Evolutionary conservation across 2,113 vertebrate genomes (phyloP).

Genomic region (Seriola aureovittata): DNA sequence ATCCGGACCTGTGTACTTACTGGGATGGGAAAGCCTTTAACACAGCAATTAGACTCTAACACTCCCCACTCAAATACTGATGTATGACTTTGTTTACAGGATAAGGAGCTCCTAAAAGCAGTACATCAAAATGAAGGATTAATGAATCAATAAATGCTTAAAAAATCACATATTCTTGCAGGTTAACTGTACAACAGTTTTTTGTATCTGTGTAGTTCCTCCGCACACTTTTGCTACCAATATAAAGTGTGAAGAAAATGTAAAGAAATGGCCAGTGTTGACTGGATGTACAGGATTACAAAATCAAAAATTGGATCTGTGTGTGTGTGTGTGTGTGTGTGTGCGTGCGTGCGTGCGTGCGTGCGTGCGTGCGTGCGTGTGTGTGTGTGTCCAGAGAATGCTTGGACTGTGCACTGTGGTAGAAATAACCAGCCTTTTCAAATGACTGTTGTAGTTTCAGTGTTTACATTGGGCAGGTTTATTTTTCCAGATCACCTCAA

Average conservation of each 20-base stretch:
- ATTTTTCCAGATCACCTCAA: background rate
- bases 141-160: background rate
- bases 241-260: background rate
- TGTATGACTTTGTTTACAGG: background rate
- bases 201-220: background rate
- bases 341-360: constrained; percentile 19
- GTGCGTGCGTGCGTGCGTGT: constrained; percentile 13
- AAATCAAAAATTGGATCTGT: background rate
- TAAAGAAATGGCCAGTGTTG: background rate
- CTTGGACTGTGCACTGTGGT: constrained; percentile 10
- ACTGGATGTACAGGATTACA: background rate
- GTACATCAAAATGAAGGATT: background rate
- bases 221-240: background rate
- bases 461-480: background rate
- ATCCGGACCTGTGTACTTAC: background rate
- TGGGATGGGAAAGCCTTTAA: background rate
- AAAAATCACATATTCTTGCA: background rate
- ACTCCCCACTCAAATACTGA: background rate
- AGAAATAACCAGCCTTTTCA: constrained; percentile 9
- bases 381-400: constrained; percentile 16
- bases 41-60: background rate
- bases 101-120: background rate
- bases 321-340: constrained; percentile 18
- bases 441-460: background rate
- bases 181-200: background rate